Conservation (phyloP, 1,140 invertebrate genomes). For the Drosophila dunni region DNA sequence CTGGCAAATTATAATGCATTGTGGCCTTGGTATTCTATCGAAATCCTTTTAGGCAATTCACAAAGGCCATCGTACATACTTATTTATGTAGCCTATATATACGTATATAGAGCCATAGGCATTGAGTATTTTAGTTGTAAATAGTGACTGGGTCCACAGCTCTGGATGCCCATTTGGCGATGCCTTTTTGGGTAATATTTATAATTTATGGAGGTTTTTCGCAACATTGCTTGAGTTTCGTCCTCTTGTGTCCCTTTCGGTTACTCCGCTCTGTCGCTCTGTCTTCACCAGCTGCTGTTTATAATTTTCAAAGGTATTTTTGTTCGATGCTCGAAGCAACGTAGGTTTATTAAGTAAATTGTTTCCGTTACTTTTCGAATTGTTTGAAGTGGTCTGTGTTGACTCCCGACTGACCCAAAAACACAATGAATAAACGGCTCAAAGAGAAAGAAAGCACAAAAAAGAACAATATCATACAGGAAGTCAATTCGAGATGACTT, state of each 20-base stretch:
- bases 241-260: background rate
- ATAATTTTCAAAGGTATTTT: slow-evolving; percentile 61
- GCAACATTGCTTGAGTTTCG: slow-evolving; percentile 21
- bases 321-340: slow-evolving; percentile 32
- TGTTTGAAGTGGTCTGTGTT: slow-evolving; percentile 50
- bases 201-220: slow-evolving; percentile 63
- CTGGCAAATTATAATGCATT: slow-evolving; percentile 46
- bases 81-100: no score
- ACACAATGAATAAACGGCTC: slow-evolving; percentile 41
- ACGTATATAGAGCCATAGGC: slow-evolving; percentile 5
- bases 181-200: slow-evolving; percentile 66
- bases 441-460: background rate
- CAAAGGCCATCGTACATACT: slow-evolving; percentile 21
- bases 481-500: slow-evolving; percentile 29
- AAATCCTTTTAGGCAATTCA: slow-evolving; percentile 61
- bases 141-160: slow-evolving; percentile 29
- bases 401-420: slow-evolving; percentile 18
- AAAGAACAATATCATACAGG: slow-evolving; percentile 25
- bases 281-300: slow-evolving; percentile 26
- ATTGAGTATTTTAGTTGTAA: slow-evolving; percentile 42
- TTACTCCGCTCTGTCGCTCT: background rate
- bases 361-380: slow-evolving; percentile 62
- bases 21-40: slow-evolving; percentile 41
- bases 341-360: slow-evolving; percentile 67
- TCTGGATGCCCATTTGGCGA: slow-evolving; percentile 17